phyloP scores from a whole-genome alignment of 2,888 invertebrate genomes.

The Julus scandinavius region DNA sequence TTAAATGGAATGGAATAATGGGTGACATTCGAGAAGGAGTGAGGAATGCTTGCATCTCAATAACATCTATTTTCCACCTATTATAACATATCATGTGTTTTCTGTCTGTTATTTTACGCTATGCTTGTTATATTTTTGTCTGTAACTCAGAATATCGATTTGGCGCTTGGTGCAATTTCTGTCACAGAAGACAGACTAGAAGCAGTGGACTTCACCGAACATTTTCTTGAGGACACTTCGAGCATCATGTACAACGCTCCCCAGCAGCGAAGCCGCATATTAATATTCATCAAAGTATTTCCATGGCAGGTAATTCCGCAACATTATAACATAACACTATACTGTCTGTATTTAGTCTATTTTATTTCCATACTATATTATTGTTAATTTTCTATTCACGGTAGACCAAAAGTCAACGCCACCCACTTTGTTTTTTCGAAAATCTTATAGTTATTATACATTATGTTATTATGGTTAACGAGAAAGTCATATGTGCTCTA shows the following conservation, averaged over 20 bases:
- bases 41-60: not conserved
- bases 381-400: no score
- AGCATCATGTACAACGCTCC: constrained; percentile 54
- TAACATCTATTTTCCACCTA: not conserved
- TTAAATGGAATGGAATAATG: constrained; percentile 54
- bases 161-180: constrained; percentile 54
- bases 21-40: constrained; percentile 45
- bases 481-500: no score
- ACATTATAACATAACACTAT: no score
- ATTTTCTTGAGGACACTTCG: constrained; percentile 54
- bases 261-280: constrained; percentile 42
- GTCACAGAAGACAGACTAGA: constrained; percentile 54
- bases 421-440: no score
- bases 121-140: not conserved
- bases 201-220: constrained; percentile 53
- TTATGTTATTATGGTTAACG: no score
- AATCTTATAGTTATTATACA: no score
- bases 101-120: no score
- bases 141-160: constrained; percentile 51
- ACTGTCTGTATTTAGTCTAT: no score
- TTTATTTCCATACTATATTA: no score
- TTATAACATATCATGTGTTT: no score
- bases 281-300: constrained; percentile 55
- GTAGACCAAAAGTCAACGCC: no score
- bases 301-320: constrained; percentile 54